Conservation (phyloP, 1,140 invertebrate genomes). For the Ephestia elutella region DNA sequence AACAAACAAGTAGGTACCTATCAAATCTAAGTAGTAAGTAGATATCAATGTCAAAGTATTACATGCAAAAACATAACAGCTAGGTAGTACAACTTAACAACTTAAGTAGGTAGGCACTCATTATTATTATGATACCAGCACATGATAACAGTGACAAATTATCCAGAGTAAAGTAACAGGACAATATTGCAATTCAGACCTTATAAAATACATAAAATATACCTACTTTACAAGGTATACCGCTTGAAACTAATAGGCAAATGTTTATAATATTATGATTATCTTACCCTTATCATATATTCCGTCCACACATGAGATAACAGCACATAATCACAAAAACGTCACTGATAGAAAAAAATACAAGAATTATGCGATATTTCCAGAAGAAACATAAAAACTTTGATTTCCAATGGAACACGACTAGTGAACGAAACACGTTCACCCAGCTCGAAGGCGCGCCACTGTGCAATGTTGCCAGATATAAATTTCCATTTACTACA, state of each 20-base stretch:
- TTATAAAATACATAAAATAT: conserved; percentile 35
- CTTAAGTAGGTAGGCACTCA: background rate
- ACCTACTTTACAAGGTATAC: conserved; percentile 13
- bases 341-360: conserved; percentile 40
- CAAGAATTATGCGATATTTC: conserved; percentile 41
- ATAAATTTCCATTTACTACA: conserved; percentile 7
- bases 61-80: background rate
- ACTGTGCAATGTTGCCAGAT: conserved; percentile 54
- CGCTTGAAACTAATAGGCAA: conserved; percentile 13
- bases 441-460: conserved; percentile 49
- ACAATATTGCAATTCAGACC: conserved; percentile 19
- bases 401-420: conserved; percentile 51
- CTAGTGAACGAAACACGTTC: conserved; percentile 29
- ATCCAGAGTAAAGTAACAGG: background rate
- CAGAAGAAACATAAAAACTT: conserved; percentile 61
- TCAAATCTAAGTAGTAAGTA: too few relatives aligned
- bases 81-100: background rate
- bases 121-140: conserved; percentile 5
- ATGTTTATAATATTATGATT: conserved; percentile 33
- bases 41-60: conserved; percentile 4
- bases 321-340: conserved; percentile 68
- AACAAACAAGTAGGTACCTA: background rate
- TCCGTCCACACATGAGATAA: conserved; percentile 47
- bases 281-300: conserved; percentile 65
- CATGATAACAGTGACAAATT: background rate